Evolutionary conservation across 2,113 vertebrate species (phyloP).

Genomic region (Oreotrochilus melanogaster): DNA sequence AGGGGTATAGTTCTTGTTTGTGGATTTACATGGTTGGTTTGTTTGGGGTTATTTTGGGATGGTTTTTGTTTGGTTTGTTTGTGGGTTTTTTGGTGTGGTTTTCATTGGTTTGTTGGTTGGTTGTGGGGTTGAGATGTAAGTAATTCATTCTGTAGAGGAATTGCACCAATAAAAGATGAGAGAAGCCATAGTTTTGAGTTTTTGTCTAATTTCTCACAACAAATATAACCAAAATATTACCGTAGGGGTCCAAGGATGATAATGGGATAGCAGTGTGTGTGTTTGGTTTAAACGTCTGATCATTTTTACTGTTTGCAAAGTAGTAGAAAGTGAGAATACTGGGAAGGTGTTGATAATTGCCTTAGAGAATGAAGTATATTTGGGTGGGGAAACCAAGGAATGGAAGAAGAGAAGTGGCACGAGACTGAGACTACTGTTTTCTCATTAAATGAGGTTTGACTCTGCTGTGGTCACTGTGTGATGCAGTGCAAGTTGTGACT

Average conservation of each 20-base stretch:
- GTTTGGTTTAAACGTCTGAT: not conserved
- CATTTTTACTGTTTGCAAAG: not conserved
- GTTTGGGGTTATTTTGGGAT: no score
- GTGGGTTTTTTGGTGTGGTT: not conserved
- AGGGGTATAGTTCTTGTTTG: not conserved
- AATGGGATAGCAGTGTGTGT: not conserved
- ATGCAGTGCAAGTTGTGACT: not conserved
- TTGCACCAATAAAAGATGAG: not conserved
- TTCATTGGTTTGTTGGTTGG: no score
- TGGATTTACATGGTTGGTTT: not conserved
- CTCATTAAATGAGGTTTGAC: not conserved
- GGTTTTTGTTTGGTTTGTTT: not conserved
- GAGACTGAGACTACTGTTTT: not conserved
- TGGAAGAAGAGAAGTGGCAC: not conserved
- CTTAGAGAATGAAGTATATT: not conserved
- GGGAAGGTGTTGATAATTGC: not conserved
- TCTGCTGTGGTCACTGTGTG: not conserved
- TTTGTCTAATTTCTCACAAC: not conserved
- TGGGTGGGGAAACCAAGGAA: fast-evolving
- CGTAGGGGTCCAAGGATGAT: not conserved
- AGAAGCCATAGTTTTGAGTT: not conserved
- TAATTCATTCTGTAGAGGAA: not conserved
- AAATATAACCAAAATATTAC: not conserved
- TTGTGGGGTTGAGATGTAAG: not conserved
- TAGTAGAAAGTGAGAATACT: not conserved